Percentiles rank a stretch among this genome's conserved stretches.
These are phyloP conservation scores for Phocoena phocoena DNA, from an alignment of 2,113 vertebrate genomes.

Conservation along the genomic window DNA sequence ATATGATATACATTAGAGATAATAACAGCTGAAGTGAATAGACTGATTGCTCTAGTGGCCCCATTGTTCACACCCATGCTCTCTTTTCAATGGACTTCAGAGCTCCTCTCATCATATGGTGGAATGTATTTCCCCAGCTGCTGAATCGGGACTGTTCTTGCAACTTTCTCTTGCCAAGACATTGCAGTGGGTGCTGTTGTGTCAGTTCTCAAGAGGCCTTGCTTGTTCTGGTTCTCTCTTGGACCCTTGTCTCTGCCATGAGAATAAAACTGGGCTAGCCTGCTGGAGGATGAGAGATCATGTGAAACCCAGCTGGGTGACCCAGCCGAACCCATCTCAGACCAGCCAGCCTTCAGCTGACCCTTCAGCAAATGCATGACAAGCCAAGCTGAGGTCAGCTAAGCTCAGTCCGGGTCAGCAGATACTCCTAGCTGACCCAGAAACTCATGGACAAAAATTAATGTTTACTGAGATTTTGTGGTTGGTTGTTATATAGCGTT, in stretches of 20 bases:
- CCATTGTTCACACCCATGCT: fast-evolving
- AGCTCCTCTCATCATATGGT: not conserved
- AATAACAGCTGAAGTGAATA: not conserved
- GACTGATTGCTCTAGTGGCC: not conserved
- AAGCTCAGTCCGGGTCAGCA: not conserved
- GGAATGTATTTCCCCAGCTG: not conserved
- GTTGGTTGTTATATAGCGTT: not conserved
- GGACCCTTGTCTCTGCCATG: not conserved
- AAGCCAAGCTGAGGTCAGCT: not conserved
- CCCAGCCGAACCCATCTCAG: not conserved
- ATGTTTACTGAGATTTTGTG: not conserved
- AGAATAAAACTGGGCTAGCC: not conserved
- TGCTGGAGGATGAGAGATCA: not conserved
- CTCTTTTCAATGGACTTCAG: not conserved
- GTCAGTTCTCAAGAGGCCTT: not conserved
- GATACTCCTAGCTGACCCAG: not conserved
- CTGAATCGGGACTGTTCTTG: not conserved
- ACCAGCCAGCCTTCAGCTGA: not conserved
- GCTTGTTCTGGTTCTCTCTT: not conserved
- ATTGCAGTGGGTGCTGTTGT: not conserved
- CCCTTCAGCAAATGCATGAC: not conserved
- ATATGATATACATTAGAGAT: not conserved
- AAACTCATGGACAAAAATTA: not conserved
- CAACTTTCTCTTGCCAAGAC: not conserved
- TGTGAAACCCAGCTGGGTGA: not conserved